phyloP scores from a whole-genome alignment of 2,888 invertebrate species.

The Drosophila prostipennis region DNA sequence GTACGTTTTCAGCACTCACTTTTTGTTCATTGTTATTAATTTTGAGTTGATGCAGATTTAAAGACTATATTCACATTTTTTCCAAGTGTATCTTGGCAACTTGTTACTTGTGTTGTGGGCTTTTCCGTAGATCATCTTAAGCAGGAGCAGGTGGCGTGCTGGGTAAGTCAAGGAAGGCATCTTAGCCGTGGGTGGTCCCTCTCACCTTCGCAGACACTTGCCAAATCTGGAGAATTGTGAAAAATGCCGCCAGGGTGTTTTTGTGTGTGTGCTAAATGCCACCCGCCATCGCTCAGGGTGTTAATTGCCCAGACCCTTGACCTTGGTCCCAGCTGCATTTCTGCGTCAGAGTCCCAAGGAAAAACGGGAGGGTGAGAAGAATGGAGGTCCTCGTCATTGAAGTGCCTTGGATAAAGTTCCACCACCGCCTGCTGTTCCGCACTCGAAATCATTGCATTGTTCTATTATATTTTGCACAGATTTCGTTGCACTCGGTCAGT shows the following conservation, averaged over 20 bases:
- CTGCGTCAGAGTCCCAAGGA: neutral
- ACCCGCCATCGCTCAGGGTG: slow-evolving; percentile 31
- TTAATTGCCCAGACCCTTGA: slow-evolving; percentile 44
- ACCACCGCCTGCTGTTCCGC: slow-evolving; percentile 48
- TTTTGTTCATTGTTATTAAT: too few relatives aligned
- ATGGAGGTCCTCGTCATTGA: slow-evolving; percentile 58
- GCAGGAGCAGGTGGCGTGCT: slow-evolving; percentile 17
- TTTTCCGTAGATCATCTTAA: slow-evolving; percentile 19
- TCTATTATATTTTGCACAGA: slow-evolving; percentile 41
- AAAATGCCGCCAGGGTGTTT: slow-evolving; percentile 30
- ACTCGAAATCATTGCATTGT: slow-evolving; percentile 55
- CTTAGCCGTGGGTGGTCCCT: slow-evolving; percentile 21
- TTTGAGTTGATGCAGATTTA: too few relatives aligned
- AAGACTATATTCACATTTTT: neutral
- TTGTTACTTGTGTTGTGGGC: slow-evolving; percentile 11
- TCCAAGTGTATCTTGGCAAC: neutral
- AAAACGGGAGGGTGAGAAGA: slow-evolving; percentile 14
- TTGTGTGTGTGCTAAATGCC: slow-evolving; percentile 49
- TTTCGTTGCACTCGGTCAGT: slow-evolving; percentile 14
- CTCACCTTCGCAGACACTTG: slow-evolving; percentile 53
- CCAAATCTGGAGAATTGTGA: slow-evolving; percentile 37
- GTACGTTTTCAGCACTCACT: too few relatives aligned
- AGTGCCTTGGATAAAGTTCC: slow-evolving; percentile 43
- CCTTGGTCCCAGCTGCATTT: slow-evolving; percentile 21
- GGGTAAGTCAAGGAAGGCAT: slow-evolving; percentile 23